Percentiles rank a stretch among this genome's conserved stretches.
Conservation (phyloP, 2,888 invertebrate species). For the Hydroisotoma schaefferi region DNA sequence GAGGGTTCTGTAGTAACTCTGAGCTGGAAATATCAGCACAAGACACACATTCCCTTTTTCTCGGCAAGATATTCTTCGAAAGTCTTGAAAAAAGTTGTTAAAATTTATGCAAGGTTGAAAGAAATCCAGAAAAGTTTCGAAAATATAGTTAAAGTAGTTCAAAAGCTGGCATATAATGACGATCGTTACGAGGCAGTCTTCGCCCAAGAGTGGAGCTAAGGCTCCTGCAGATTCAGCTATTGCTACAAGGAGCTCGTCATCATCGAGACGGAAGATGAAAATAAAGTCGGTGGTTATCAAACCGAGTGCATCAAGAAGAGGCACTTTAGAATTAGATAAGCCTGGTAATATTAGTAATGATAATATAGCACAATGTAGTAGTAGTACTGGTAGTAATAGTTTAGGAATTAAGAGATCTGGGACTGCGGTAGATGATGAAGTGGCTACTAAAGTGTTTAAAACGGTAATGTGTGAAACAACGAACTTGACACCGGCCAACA, state of each 20-base stretch:
- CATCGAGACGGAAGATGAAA: background rate
- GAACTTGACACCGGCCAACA: slow-evolving; percentile 2
- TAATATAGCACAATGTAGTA: too few relatives aligned
- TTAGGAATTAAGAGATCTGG: too few relatives aligned
- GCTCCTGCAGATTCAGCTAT: slow-evolving; percentile 22
- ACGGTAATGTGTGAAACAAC: slow-evolving; percentile 2
- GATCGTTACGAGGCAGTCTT: slow-evolving; percentile 13
- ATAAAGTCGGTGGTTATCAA: background rate
- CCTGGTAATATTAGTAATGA: too few relatives aligned
- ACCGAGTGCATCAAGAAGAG: too few relatives aligned
- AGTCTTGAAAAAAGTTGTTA: background rate
- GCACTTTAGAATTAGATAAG: too few relatives aligned
- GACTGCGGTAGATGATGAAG: too few relatives aligned
- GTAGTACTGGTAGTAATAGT: too few relatives aligned
- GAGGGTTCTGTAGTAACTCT: too few relatives aligned
- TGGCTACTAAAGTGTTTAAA: background rate
- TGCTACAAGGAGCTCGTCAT: too few relatives aligned
- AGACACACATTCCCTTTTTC: too few relatives aligned
- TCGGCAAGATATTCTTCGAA: too few relatives aligned
- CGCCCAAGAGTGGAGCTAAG: slow-evolving; percentile 19
- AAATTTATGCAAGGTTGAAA: background rate
- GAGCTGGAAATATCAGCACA: too few relatives aligned
- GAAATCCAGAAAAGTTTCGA: background rate
- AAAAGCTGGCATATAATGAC: slow-evolving; percentile 13
- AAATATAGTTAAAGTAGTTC: background rate